Base-by-base conservation (phyloP, 2,113 vertebrate species). In the Elephas maximus region DNA sequence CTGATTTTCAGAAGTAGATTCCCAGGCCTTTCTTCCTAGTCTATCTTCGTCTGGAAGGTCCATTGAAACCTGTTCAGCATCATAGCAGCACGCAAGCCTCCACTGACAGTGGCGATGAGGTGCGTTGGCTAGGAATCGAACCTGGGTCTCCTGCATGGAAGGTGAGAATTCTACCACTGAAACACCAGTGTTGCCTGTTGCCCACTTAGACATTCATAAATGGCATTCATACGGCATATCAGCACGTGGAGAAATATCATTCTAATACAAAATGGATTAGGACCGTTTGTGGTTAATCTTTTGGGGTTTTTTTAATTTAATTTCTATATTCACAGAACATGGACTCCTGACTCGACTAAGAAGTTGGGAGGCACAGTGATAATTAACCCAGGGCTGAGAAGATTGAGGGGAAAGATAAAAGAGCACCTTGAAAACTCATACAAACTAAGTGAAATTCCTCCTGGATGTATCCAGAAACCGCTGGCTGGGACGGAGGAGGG, bases 171-270 rank as follows among this genome's bases (percentile, higher is more conserved):
- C 48, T 10, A 48, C 48, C 48, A 10, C 7, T 48, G 48, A 48
- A 48, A 7, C 48, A 48, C 48, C 4, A 48, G 15, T 57, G 53
- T 17, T 57, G 15, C 53, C 53, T 57, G 53, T 12, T 30, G 4
- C 44, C 48, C 44, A 4, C 23, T 10, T 14, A 51, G 8, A 62
- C 4, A 7, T 37, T 67, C 12, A 51, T 14, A 62, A 12, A 1
- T 2, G 69, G 41, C 51, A n/a, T 33, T 24, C 21, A 3, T 41
- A 8, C 1, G 2, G 62, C 12, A 1, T 30, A 2, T 8, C 41
- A 53, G 79, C 48, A 77, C 11, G 12, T 23, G 57, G 73, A 76
- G 67, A 33, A 33, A 15, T 30, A 3, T 0, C 33, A 92, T 33
- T 51, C 48, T 33, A 20, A 33, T 10, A 33, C 15, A n/a, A 78